Conservation (phyloP, 2,113 vertebrate genomes). For the Lophura nycthemera region DNA sequence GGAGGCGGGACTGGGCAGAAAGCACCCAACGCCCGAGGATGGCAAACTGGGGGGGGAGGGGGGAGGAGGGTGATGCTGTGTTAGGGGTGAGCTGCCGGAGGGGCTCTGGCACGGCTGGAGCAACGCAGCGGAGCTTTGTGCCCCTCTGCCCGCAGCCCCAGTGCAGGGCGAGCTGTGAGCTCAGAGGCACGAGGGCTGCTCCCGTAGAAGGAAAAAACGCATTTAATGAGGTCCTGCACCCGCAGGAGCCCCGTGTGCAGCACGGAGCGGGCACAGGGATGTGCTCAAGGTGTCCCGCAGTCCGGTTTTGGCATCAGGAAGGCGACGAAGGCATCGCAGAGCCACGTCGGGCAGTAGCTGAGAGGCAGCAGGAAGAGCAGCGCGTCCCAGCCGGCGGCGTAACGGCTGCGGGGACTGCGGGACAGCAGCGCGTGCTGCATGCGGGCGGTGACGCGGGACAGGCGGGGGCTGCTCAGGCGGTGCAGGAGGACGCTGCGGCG, state of each 20-base stretch:
- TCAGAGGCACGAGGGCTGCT: neutral
- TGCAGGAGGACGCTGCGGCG: fast-evolving
- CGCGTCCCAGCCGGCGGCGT: conserved; percentile 77
- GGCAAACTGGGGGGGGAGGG: neutral
- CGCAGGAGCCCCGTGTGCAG: no score
- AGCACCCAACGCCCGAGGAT: neutral
- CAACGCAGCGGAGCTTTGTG: neutral
- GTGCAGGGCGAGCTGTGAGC: neutral
- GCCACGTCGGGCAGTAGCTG: conserved; percentile 78
- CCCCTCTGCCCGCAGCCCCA: neutral
- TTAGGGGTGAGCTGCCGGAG: neutral
- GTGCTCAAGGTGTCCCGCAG: fast-evolving
- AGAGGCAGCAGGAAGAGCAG: conserved; percentile 63
- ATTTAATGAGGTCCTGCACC: no score
- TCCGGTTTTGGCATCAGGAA: neutral
- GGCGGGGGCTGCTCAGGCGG: conserved; percentile 17
- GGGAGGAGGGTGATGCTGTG: no score
- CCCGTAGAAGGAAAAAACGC: neutral
- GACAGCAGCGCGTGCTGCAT: conserved; percentile 77
- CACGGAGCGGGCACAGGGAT: neutral
- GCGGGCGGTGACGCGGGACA: conserved; percentile 72
- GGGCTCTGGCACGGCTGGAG: neutral
- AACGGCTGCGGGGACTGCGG: conserved; percentile 73
- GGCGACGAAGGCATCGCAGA: neutral
- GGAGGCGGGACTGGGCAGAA: neutral